A percentile compares a stretch with the other conserved stretches of the same genome.
Conservation (phyloP, 1,140 invertebrate genomes). For the Nasonia giraulti region DNA sequence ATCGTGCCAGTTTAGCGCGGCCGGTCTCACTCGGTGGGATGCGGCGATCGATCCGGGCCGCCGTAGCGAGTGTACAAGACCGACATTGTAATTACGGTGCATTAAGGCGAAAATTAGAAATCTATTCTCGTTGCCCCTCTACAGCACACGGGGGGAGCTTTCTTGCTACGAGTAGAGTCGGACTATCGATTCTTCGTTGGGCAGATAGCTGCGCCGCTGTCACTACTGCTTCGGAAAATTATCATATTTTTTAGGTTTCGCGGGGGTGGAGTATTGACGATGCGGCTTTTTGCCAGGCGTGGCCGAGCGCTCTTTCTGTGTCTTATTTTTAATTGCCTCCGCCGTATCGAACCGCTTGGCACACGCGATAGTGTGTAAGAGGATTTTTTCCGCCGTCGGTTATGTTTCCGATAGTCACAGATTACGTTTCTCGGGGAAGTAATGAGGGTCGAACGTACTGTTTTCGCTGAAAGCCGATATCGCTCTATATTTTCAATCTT, state of each 20-base stretch:
- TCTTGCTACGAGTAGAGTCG: background rate
- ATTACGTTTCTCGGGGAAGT: background rate
- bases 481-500: no score
- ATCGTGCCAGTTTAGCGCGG: constrained; percentile 66
- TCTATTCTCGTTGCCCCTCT: constrained; percentile 39
- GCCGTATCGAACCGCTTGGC: background rate
- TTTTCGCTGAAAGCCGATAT: no score
- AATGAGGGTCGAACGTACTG: no score
- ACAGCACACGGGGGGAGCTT: background rate
- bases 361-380: background rate
- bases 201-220: background rate
- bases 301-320: background rate
- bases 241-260: constrained; percentile 8
- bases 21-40: background rate
- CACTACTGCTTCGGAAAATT: background rate
- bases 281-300: background rate
- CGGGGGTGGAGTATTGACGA: background rate
- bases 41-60: constrained; percentile 13
- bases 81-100: constrained; percentile 48
- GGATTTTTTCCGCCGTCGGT: background rate
- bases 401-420: background rate
- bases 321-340: background rate
- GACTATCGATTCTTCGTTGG: constrained; percentile 35
- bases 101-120: constrained; percentile 50
- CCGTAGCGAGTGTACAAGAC: constrained; percentile 14